These are phyloP conservation scores for Elmis aenea DNA, from an alignment of 2,888 invertebrate genomes.

Conservation along the genomic window DNA sequence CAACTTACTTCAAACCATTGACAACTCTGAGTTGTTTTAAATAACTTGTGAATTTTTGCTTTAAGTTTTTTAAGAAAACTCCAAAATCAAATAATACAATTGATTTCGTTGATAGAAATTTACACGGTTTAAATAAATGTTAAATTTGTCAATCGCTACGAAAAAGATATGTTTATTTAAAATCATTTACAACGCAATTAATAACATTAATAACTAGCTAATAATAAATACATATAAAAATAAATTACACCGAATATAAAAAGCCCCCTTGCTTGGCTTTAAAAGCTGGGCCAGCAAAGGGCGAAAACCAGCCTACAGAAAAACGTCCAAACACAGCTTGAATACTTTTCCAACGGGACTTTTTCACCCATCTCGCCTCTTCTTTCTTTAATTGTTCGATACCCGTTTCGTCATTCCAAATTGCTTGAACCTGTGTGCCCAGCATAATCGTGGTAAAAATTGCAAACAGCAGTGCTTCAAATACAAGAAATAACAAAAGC, in stretches of 20 bases:
- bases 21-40: too few species aligned
- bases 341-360: constrained; percentile 90
- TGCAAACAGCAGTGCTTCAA: constrained; percentile 93
- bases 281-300: constrained; percentile 76
- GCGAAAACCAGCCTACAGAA: constrained; percentile 91
- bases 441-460: constrained; percentile 98
- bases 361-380: constrained; percentile 87
- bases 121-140: too few species aligned
- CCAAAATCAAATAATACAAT: too few species aligned
- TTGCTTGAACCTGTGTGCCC: constrained; percentile 85
- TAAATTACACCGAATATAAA: constrained; percentile 74
- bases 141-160: too few species aligned
- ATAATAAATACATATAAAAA: background rate
- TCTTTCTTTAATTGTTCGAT: constrained; percentile 97
- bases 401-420: constrained; percentile 98
- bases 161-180: background rate
- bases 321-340: constrained; percentile 96
- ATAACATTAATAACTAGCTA: background rate
- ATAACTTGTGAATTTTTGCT: too few species aligned
- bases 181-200: background rate
- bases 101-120: too few species aligned
- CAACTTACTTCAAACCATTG: too few species aligned
- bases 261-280: constrained; percentile 75
- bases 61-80: too few species aligned
- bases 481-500: constrained; percentile 82